Evolutionary conservation across 1,140 invertebrate genomes (phyloP).

Genomic region (Diprion similis): DNA sequence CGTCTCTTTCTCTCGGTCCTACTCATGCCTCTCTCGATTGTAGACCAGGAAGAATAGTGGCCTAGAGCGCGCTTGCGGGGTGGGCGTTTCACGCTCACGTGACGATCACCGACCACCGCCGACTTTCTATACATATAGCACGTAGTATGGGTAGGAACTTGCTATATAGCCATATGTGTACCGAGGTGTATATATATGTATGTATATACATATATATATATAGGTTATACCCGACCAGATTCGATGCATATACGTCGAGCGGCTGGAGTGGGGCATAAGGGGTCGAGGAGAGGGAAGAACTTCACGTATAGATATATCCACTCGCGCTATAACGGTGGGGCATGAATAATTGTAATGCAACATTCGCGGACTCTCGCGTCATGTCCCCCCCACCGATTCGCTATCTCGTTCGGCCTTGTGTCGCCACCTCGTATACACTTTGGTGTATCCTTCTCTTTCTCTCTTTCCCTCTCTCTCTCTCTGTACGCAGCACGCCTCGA

Average conservation of each 20-base stretch:
- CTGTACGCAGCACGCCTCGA: constrained; percentile 10
- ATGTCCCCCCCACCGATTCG: not conserved
- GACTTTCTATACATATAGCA: not conserved
- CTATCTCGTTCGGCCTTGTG: constrained; percentile 2
- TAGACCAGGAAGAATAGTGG: constrained; percentile 17
- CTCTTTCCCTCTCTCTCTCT: constrained; percentile 36
- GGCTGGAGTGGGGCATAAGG: not conserved
- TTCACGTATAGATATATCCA: not conserved
- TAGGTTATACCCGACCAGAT: too few species aligned
- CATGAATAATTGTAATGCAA: constrained; percentile 6
- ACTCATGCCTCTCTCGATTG: constrained; percentile 3
- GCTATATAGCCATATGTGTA: constrained; percentile 4
- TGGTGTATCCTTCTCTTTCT: constrained; percentile 13
- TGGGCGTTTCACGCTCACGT: constrained; percentile 40
- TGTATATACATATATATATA: not conserved
- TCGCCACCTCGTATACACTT: constrained; percentile 11
- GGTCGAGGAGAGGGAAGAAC: not conserved
- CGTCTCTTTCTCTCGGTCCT: constrained; percentile 11
- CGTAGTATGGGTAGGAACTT: not conserved
- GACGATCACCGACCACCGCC: not conserved
- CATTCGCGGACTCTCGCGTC: not conserved
- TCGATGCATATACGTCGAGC: too few species aligned
- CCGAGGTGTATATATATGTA: not conserved
- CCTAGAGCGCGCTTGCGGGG: constrained; percentile 37
- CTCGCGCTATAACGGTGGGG: not conserved